These are phyloP conservation scores for Mobula hypostoma DNA, from an alignment of 2,113 vertebrate species.

Conservation along the genomic window DNA sequence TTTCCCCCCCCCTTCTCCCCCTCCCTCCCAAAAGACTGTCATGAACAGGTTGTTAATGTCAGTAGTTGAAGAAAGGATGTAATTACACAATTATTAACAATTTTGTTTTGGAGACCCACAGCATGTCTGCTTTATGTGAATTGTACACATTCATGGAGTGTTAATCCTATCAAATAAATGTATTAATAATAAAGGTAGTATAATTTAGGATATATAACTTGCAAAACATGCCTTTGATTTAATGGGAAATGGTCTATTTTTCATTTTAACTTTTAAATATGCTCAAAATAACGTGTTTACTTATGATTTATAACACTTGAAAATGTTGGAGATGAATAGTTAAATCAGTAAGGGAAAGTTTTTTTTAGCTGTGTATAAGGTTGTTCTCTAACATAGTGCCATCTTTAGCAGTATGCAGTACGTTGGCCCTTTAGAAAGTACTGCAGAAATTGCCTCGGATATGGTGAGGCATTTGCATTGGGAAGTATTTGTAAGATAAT, in stretches of 20 bases:
- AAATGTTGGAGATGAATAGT: slow-evolving; percentile 19
- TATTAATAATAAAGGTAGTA: slow-evolving; percentile 13
- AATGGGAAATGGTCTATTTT: slow-evolving; percentile 29
- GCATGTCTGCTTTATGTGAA: neutral
- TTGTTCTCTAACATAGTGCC: slow-evolving; percentile 31
- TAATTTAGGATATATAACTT: slow-evolving; percentile 30
- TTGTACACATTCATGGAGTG: slow-evolving; percentile 14
- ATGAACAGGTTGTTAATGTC: neutral
- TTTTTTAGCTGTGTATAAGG: slow-evolving; percentile 10
- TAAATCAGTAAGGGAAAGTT: slow-evolving; percentile 24
- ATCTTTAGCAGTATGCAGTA: slow-evolving; percentile 35
- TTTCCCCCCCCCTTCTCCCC: neutral
- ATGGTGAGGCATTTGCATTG: slow-evolving; percentile 18
- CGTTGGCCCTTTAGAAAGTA: slow-evolving; percentile 17
- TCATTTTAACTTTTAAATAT: slow-evolving; percentile 32
- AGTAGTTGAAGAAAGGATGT: neutral
- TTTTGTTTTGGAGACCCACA: slow-evolving; percentile 1
- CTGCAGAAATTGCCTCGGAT: slow-evolving; percentile 22
- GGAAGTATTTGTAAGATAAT: slow-evolving; percentile 38
- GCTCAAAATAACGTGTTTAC: slow-evolving; percentile 21
- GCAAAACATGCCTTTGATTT: slow-evolving; percentile 17
- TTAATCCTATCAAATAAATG: slow-evolving; percentile 27
- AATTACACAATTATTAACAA: neutral
- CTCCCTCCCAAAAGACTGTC: neutral
- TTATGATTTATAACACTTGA: slow-evolving; percentile 37